These are phyloP conservation scores for Crepidodera aurea DNA, from an alignment of 2,888 invertebrate species.

Conservation along the genomic window DNA sequence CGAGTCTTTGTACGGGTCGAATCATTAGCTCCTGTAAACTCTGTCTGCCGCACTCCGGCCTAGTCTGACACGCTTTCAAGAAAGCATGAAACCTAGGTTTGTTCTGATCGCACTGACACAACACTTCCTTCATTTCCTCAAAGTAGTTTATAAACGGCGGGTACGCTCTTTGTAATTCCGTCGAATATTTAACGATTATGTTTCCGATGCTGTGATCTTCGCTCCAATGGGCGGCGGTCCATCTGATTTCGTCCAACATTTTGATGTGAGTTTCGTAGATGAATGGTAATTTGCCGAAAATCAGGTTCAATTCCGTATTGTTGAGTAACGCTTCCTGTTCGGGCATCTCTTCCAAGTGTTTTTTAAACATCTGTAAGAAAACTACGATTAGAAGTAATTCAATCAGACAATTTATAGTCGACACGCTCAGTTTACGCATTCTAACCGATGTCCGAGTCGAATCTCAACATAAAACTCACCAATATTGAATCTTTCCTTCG, in stretches of 20 bases:
- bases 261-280: slow-evolving; percentile 93
- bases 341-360: slow-evolving; percentile 86
- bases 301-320: slow-evolving; percentile 91
- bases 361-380: slow-evolving; percentile 86
- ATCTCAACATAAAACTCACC: too few species aligned
- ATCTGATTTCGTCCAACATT: slow-evolving; percentile 73
- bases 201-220: slow-evolving; percentile 80
- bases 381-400: background rate
- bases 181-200: slow-evolving; percentile 82
- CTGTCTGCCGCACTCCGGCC: slow-evolving; percentile 96
- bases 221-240: slow-evolving; percentile 80
- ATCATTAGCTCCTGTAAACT: slow-evolving; percentile 95
- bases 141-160: slow-evolving; percentile 99
- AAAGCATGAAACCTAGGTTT: slow-evolving; percentile 98
- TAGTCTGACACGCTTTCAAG: slow-evolving; percentile 92
- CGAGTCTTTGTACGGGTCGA: slow-evolving; percentile 96
- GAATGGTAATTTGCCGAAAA: slow-evolving; percentile 94
- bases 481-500: too few species aligned
- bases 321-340: slow-evolving; percentile 85
- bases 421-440: too few species aligned
- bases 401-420: slow-evolving; percentile 23
- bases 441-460: too few species aligned
- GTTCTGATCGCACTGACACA: slow-evolving; percentile 87
- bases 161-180: slow-evolving; percentile 91
- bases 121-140: slow-evolving; percentile 94